Evolutionary conservation across 2,888 invertebrate species (phyloP).

Genomic region (Ophion obscuratus): DNA sequence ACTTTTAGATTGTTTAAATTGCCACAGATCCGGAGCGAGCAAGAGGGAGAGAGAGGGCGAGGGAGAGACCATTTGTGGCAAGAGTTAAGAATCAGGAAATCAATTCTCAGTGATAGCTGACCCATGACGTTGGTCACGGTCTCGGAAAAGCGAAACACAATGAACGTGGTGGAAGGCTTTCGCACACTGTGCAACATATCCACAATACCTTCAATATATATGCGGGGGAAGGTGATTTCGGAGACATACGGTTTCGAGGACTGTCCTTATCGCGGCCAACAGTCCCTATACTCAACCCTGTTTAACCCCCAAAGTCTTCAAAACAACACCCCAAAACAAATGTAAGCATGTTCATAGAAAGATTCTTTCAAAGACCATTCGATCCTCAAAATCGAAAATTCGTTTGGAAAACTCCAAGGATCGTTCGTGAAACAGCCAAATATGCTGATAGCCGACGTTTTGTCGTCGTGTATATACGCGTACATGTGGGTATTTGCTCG

Average conservation of each 20-base stretch:
- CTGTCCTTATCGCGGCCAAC: neutral
- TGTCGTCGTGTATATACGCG: too few relatives aligned
- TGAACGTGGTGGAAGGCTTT: conserved; percentile 59
- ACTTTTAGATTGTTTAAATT: too few relatives aligned
- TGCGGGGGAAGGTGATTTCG: neutral
- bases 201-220: conserved; percentile 8
- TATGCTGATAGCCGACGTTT: too few relatives aligned
- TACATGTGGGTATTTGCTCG: too few relatives aligned
- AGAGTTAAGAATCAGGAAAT: conserved; percentile 49
- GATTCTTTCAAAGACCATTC: neutral
- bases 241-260: neutral
- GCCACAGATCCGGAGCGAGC: neutral
- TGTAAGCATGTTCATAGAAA: too few relatives aligned
- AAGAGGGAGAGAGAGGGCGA: neutral
- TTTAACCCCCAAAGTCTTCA: too few relatives aligned
- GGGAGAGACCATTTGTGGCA: conserved; percentile 6
- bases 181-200: conserved; percentile 13
- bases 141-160: conserved; percentile 56
- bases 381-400: too few relatives aligned
- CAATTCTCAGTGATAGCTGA: conserved; percentile 55
- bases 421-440: too few relatives aligned
- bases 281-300: too few relatives aligned
- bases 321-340: neutral
- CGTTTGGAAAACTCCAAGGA: too few relatives aligned
- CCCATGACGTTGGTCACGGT: conserved; percentile 65